Evolutionary conservation across 2,113 vertebrate genomes (phyloP), one percentile per base, ranked within the genome.

Genomic region (Typhlomys cinereus): DNA sequence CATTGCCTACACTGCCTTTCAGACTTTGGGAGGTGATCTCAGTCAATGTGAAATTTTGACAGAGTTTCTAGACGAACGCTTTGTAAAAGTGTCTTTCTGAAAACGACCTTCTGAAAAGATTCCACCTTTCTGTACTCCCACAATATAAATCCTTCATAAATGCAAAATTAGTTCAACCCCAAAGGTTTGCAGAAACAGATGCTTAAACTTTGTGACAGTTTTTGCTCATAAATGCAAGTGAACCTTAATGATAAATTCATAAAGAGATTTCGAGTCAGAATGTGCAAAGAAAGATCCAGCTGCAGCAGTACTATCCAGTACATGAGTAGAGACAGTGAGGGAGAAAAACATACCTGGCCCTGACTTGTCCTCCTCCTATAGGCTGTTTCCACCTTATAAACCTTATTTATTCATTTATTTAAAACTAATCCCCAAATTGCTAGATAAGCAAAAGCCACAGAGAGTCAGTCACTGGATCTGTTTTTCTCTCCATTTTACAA

Each of bases 161-260:
- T 44, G 41, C 7, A 57, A 83, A 86, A 75, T 86, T 29, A 69
- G 29, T 59, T 67, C 5, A 80, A 39, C 79, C 9, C 5, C 52
- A 80, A 44, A 95, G 64, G 54, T 92, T 80, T 81, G 44, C 59
- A 61, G 50, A 17, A 70, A 91, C 57, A 2, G 13, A 67, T 64
- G 81, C 84, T 85, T 87, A 67, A 95, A 85, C 85, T 80, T 20
- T 48, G 48, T 31, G 50, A 50, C 27, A 89, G 36, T 0, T 91
- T 81, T 86, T 62, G 48, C 29, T 87, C 59, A 67, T 86, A 48
- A 34, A 70, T 85, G 62, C 64, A 88, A 90, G 48, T 95, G 11
- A 95, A 85, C 84, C 62, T 14, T 84, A 69, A 48, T 78, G 48
- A 11, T 64, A 10, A 80, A 74, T 78, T 87, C 76, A 74, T 34